A percentile compares a stretch with the other conserved stretches of the same genome.
Conservation (phyloP, 2,888 invertebrate species). For the Magallana nippona region DNA sequence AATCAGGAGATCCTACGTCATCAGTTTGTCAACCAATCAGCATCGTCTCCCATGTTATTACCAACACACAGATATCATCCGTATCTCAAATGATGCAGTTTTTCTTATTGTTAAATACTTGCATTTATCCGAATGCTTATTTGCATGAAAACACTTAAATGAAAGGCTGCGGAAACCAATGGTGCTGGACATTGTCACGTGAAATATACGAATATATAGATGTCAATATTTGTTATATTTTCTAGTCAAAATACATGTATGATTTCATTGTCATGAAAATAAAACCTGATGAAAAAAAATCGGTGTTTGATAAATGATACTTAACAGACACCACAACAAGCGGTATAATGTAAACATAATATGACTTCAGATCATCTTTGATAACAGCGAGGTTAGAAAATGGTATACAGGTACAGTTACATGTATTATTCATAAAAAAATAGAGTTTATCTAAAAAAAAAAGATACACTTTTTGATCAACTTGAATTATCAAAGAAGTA, state of each 20-base stretch:
- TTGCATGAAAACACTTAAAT: background rate
- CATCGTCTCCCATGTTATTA: background rate
- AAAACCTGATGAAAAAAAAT: background rate
- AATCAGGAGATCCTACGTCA: constrained; percentile 48
- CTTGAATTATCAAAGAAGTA: no score
- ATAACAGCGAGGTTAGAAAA: no score
- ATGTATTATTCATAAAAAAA: no score
- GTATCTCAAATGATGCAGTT: constrained; percentile 35
- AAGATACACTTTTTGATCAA: no score
- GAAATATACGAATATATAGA: background rate
- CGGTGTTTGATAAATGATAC: no score
- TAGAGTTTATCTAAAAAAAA: no score
- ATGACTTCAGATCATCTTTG: no score
- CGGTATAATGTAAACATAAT: no score
- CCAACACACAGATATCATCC: constrained; percentile 48
- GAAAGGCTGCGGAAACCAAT: background rate
- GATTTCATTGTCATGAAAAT: constrained; percentile 3
- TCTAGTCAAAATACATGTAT: constrained; percentile 9
- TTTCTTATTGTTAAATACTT: background rate
- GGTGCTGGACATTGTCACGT: constrained; percentile 2
- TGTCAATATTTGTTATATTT: background rate
- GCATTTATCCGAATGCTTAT: background rate
- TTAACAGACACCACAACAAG: no score
- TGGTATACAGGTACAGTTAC: no score
- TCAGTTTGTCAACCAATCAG: constrained; percentile 31